A percentile compares a stretch with the other conserved stretches of the same genome.
These are phyloP conservation scores for Eutrigla gurnardus DNA, from an alignment of 2,797 vertebrate genomes.

Conservation along the genomic window DNA sequence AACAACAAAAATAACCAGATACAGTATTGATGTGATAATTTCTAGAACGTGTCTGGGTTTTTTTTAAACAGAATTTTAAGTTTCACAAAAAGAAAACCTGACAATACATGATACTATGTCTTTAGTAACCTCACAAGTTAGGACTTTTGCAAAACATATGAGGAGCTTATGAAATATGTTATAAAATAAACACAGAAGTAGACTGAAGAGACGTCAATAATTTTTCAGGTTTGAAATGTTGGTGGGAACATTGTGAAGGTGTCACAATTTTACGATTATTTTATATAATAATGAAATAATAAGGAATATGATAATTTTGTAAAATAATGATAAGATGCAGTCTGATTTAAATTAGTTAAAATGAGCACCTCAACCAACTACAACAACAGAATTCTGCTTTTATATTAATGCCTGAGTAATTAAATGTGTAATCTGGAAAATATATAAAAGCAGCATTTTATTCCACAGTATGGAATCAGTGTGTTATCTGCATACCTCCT, in stretches of 20 bases:
- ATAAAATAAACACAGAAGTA: background rate
- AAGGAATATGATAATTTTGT: too few species aligned
- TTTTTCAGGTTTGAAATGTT: background rate
- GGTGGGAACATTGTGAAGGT: background rate
- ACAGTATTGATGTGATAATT: background rate
- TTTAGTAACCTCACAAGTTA: background rate
- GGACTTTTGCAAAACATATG: background rate
- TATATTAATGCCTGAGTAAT: background rate
- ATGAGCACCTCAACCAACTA: background rate
- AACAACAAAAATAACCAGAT: background rate
- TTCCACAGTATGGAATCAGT: background rate
- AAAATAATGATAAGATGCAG: background rate
- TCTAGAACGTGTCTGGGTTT: background rate
- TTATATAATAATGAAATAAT: too few species aligned
- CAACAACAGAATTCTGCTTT: background rate
- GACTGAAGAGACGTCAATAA: background rate
- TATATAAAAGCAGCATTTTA: too few species aligned
- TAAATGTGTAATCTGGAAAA: background rate
- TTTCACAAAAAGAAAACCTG: conserved; percentile 4
- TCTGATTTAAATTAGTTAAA: background rate
- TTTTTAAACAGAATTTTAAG: background rate
- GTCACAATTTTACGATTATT: background rate
- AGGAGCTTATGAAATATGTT: background rate
- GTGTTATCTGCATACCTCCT: background rate
- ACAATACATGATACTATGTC: background rate